Percentiles rank a stretch among this genome's conserved stretches.
Conservation (phyloP, 2,113 vertebrate genomes). For the Pelecanoides urinatrix region DNA sequence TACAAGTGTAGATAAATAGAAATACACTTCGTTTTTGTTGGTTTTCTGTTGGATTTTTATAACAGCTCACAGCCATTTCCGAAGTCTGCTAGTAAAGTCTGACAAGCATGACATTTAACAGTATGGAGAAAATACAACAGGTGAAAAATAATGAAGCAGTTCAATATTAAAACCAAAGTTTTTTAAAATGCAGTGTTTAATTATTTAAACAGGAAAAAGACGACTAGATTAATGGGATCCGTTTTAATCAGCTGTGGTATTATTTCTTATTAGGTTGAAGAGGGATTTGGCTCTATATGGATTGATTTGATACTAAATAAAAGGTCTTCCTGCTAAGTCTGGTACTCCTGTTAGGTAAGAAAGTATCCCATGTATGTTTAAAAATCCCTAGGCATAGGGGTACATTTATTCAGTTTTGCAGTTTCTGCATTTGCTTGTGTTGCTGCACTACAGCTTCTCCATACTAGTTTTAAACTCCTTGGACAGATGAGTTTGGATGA, state of each 20-base stretch:
- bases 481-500: not conserved
- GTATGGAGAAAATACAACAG: not conserved
- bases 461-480: not conserved
- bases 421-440: not conserved
- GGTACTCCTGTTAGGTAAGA: not conserved
- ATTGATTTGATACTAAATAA: not conserved
- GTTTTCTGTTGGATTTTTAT: not conserved
- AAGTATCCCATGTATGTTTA: not conserved
- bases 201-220: not conserved
- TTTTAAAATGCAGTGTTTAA: not conserved
- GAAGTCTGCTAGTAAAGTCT: not conserved
- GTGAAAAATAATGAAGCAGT: not conserved
- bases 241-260: not conserved
- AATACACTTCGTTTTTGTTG: not conserved
- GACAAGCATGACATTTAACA: not conserved
- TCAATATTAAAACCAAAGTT: not conserved
- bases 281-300: not conserved
- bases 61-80: not conserved
- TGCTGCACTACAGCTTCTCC: not conserved
- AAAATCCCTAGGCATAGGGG: not conserved
- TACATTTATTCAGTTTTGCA: not conserved
- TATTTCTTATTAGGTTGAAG: not conserved
- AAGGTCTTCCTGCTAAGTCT: not conserved
- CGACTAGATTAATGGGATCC: not conserved
- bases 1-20: not conserved